Evolutionary conservation across 2,888 invertebrate genomes (phyloP).

Genomic region (Lithosia quadra): DNA sequence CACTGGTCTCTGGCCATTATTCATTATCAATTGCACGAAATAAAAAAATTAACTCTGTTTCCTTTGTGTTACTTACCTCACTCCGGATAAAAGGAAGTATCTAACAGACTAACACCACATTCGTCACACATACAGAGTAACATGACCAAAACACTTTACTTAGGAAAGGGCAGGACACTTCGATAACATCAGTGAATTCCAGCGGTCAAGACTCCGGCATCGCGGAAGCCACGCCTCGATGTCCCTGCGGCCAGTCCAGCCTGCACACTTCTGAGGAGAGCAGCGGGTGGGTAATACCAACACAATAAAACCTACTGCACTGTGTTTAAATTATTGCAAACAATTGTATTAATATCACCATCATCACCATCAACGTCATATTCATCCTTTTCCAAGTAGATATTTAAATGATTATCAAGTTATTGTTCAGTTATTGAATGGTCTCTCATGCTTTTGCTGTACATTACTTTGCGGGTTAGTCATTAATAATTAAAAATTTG

Average conservation of each 20-base stretch:
- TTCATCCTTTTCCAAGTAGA: background rate
- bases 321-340: no score
- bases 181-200: conserved; percentile 93
- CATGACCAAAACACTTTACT: conserved; percentile 51
- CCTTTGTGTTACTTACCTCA: background rate
- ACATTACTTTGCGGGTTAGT: background rate
- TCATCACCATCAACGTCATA: background rate
- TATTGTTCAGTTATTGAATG: background rate
- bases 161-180: conserved; percentile 89
- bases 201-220: conserved; percentile 94
- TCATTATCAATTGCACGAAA: background rate
- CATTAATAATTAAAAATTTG: no score
- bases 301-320: background rate
- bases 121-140: conserved; percentile 45
- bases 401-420: background rate
- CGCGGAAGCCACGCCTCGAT: conserved; percentile 81
- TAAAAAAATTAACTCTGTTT: background rate
- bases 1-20: background rate
- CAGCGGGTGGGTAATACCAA: conserved; percentile 86
- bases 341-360: no score
- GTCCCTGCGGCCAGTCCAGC: conserved; percentile 90
- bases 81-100: background rate
- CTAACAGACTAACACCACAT: conserved; percentile 23
- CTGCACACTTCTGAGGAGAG: conserved; percentile 90
- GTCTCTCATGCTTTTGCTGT: background rate